Base-by-base conservation (phyloP, 2,797 vertebrate genomes). In the Rhynchonycteris naso region DNA sequence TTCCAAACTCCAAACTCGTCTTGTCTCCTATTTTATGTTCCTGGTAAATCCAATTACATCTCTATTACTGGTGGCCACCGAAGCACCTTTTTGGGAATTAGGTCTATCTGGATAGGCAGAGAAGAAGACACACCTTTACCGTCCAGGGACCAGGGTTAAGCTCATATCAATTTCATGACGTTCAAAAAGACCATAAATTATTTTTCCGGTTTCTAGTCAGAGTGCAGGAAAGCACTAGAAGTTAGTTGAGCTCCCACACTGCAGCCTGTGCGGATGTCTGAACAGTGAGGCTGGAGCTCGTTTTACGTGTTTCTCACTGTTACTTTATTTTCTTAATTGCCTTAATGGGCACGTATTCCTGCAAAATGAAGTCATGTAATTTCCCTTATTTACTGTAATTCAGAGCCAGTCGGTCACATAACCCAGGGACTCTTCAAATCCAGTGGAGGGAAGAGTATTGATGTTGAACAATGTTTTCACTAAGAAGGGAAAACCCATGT, bases 321-420 rank as follows among this genome's bases (percentile, higher is more conserved):
- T 21, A n/a, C n/a, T 84, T 89, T 21, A 38, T 47, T 88, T 79
- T 38, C 88, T 72, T 93, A 93, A 97, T 94, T 92, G 78, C 43
- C 88, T 93, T 92, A 95, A 92, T 79, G 78, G 66, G 54, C 54
- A 16, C 9, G 30, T 4, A 54, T 86, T 58, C 52, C 26, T n/a
- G 28, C 35, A 82, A 80, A 90, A 68, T 58, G 33, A 95, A 90
- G 33, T 54, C 52, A 78, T 65, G 80, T 50, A 87, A 7, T 61
- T 85, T 94, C 76, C 76, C 84, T 84, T 63, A 12, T 63, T 90
- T 71, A 82, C 66, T 85, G 52, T 72, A 76, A 96, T 81, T 97
- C 87, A 78, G 65, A 69, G 81, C 50, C 10, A 8, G 76, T 91
- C 33, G 63, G 81, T 82, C 79, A 19, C 43, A 19, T 35, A 82